Conservation (phyloP, 2,888 invertebrate genomes). For the Sepiola atlantica region DNA sequence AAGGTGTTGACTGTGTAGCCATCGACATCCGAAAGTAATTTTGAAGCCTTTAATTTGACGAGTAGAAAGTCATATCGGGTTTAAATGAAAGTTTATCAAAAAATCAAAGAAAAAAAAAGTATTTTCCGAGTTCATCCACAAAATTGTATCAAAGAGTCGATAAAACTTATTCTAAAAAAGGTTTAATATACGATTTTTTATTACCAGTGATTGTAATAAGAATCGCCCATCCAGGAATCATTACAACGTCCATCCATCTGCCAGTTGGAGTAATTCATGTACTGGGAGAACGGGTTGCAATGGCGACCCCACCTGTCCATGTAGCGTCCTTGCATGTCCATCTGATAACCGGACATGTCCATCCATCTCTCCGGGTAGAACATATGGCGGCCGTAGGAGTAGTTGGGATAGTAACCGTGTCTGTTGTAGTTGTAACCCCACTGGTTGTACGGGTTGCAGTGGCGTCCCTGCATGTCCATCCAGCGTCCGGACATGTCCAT, state of each 20-base stretch:
- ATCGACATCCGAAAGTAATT: no score
- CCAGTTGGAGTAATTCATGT: neutral
- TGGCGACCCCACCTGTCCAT: constrained; percentile 33
- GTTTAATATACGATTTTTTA: neutral
- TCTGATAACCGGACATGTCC: constrained; percentile 34
- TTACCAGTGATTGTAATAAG: neutral
- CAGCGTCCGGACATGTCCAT: constrained; percentile 42
- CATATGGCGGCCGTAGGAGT: constrained; percentile 13
- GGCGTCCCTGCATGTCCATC: neutral
- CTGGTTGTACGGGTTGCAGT: constrained; percentile 24
- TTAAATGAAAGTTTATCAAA: no score
- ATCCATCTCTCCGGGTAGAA: constrained; percentile 37
- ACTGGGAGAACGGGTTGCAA: constrained; percentile 24
- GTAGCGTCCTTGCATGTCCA: constrained; percentile 41
- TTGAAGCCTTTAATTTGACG: no score
- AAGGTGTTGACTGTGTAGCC: no score
- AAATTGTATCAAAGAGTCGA: no score
- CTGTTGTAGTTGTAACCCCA: neutral
- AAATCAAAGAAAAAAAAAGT: no score
- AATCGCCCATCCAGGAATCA: neutral
- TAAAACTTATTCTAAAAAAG: neutral
- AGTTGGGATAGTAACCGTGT: neutral
- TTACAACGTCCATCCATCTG: neutral
- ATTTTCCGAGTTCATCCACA: no score
- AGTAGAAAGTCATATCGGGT: no score